Conservation (phyloP, 2,113 vertebrate species). For the Chrysemys picta region DNA sequence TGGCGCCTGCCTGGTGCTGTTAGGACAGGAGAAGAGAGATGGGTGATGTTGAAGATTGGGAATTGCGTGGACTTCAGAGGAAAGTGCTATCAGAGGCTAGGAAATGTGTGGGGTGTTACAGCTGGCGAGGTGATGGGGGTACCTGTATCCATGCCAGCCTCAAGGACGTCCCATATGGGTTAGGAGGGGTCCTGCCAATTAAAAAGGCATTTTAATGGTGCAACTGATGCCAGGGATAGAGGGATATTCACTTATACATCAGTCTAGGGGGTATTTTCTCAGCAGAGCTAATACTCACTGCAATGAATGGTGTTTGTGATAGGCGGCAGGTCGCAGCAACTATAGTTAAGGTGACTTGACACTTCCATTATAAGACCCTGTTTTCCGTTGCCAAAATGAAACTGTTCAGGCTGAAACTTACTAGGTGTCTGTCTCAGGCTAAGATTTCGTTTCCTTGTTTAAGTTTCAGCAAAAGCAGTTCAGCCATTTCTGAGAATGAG, state of each 20-base stretch:
- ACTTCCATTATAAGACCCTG: background rate
- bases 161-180: background rate
- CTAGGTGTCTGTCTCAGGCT: background rate
- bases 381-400: background rate
- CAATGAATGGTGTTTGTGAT: background rate
- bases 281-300: background rate
- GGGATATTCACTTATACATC: fast-evolving
- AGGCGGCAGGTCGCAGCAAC: background rate
- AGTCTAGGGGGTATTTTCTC: background rate
- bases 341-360: background rate
- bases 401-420: background rate
- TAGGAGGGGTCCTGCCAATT: fast-evolving
- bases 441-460: background rate
- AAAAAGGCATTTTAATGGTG: background rate
- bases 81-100: background rate
- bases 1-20: fast-evolving
- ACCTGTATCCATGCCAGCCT: background rate
- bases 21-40: background rate
- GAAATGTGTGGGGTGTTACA: background rate
- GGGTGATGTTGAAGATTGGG: background rate
- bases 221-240: fast-evolving
- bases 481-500: too few species aligned
- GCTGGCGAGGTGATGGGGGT: background rate
- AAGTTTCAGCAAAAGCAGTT: too few species aligned
- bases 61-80: background rate